phyloP scores from a whole-genome alignment of 2,888 invertebrate genomes.

The Dryocosmus kuriphilus region DNA sequence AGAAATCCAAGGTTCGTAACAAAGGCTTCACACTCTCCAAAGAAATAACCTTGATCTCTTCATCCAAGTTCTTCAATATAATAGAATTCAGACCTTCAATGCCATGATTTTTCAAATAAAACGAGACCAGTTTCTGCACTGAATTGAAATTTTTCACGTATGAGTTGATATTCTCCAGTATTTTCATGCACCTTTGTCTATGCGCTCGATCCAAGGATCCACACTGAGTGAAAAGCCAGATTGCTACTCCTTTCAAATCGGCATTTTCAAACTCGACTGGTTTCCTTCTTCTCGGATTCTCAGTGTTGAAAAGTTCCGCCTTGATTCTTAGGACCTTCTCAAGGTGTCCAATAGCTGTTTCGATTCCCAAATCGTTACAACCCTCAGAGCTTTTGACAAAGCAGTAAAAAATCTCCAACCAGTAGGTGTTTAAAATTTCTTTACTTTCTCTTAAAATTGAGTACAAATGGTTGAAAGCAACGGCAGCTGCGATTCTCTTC shows the following conservation, averaged over 20 bases:
- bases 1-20: conserved; percentile 77
- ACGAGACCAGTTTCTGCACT: conserved; percentile 63
- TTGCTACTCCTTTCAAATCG: conserved; percentile 75
- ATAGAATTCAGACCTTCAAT: conserved; percentile 66
- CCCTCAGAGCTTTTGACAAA: conserved; percentile 82
- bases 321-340: conserved; percentile 81
- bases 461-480: conserved; percentile 87
- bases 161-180: conserved; percentile 76
- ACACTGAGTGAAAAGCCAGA: conserved; percentile 79
- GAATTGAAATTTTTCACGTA: conserved; percentile 62
- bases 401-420: conserved; percentile 82
- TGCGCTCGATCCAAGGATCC: conserved; percentile 76
- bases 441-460: conserved; percentile 81
- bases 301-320: conserved; percentile 78
- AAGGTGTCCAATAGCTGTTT: conserved; percentile 80
- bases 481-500: conserved; percentile 84
- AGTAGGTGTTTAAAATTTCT: conserved; percentile 81
- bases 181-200: conserved; percentile 78
- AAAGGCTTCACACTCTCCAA: conserved; percentile 75
- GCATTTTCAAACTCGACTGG: conserved; percentile 76
- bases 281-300: conserved; percentile 68
- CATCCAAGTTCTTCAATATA: conserved; percentile 61
- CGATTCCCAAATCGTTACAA: conserved; percentile 79
- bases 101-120: conserved; percentile 64
- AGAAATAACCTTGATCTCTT: conserved; percentile 57